These are phyloP conservation scores for Neogale vison DNA, from an alignment of 2,113 vertebrate species.

Conservation along the genomic window DNA sequence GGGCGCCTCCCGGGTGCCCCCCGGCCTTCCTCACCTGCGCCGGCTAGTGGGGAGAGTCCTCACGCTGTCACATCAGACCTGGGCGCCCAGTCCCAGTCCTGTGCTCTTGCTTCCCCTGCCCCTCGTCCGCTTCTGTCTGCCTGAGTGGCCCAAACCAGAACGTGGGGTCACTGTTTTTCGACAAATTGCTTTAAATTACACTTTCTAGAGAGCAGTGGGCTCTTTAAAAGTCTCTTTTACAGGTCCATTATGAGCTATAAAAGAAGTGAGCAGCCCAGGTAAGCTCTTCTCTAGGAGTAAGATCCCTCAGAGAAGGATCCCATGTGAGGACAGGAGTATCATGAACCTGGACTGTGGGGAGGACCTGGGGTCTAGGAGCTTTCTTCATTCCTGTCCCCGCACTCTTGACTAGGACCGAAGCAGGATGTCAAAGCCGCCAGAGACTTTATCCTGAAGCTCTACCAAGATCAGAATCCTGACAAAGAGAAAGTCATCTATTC, in stretches of 20 bases:
- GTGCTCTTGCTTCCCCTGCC: not conserved
- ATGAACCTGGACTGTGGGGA: not conserved
- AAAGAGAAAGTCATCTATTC: slow-evolving; percentile 91
- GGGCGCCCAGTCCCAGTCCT: not conserved
- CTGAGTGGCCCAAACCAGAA: not conserved
- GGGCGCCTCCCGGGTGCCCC: too few species aligned
- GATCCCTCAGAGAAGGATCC: not conserved
- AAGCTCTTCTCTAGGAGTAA: not conserved
- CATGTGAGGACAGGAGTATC: not conserved
- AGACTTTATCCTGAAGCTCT: slow-evolving; percentile 93
- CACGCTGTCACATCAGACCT: not conserved
- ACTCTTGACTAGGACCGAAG: slow-evolving; percentile 86
- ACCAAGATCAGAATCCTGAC: slow-evolving; percentile 91
- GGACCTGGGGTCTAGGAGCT: not conserved
- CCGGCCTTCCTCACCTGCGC: too few species aligned
- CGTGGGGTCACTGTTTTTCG: slow-evolving; percentile 6
- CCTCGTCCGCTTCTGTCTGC: not conserved
- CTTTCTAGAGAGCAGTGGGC: not conserved
- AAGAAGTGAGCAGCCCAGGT: not conserved
- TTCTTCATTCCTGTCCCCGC: not conserved
- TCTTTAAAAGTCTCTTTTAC: not conserved
- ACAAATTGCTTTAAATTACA: not conserved
- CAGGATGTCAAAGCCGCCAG: slow-evolving; percentile 86
- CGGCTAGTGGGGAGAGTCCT: not conserved
- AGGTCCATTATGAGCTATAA: not conserved